Conservation (phyloP, 2,888 invertebrate genomes). For the Gisinianus flammeolus region DNA sequence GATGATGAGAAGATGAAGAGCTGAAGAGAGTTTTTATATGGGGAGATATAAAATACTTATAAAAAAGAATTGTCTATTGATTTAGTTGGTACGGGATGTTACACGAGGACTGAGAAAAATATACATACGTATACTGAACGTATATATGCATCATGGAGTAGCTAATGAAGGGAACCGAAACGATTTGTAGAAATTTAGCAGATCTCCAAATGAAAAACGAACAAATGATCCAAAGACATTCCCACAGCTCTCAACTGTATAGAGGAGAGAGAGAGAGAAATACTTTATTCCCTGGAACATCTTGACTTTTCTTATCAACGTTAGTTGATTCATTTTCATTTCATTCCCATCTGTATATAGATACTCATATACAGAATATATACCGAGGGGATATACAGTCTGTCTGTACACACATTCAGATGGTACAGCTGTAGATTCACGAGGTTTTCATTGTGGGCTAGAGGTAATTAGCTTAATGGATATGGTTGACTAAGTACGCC, state of each 20-base stretch:
- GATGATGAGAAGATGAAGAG: not conserved
- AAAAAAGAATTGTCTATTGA: not conserved
- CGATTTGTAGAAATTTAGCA: conserved; percentile 25
- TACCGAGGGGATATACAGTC: not conserved
- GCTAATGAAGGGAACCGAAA: conserved; percentile 31
- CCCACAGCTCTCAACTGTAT: not conserved
- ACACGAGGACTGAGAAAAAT: not conserved
- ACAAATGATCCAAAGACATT: conserved; percentile 25
- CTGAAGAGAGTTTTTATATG: not conserved
- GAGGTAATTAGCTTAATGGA: conserved; percentile 2
- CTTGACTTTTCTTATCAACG: too few species aligned
- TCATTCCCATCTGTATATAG: not conserved
- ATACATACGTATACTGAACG: not conserved
- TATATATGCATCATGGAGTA: conserved; percentile 12
- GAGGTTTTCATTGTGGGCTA: not conserved
- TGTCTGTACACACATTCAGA: not conserved
- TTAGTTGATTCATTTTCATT: not conserved
- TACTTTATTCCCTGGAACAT: not conserved
- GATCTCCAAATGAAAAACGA: conserved; percentile 2
- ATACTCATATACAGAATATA: not conserved
- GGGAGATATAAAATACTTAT: not conserved
- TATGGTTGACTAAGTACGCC: not conserved
- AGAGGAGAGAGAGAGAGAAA: not conserved
- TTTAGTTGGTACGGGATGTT: not conserved
- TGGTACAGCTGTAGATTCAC: not conserved